Conservation (phyloP, 2,113 vertebrate species). For the Neodon shergylaensis region DNA sequence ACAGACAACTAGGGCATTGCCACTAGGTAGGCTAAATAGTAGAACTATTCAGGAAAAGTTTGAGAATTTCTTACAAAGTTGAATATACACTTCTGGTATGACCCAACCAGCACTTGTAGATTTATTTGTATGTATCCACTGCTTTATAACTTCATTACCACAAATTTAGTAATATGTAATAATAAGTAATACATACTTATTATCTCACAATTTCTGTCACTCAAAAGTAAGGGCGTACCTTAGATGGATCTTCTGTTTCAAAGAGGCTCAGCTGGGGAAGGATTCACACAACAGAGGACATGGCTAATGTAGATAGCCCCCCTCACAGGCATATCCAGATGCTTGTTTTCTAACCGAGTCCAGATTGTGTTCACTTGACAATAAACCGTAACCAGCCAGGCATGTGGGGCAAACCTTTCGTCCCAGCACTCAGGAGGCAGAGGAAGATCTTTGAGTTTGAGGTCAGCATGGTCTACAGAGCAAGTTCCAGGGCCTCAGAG, state of each 20-base stretch:
- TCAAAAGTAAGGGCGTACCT: too few relatives aligned
- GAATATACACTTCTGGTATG: neutral
- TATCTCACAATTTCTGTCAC: neutral
- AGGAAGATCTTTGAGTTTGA: neutral
- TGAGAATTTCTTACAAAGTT: conserved; percentile 26
- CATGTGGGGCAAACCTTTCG: neutral
- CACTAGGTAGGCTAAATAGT: neutral
- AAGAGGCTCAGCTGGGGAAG: neutral
- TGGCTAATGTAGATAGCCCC: too few relatives aligned
- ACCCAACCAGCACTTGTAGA: neutral
- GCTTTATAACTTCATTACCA: neutral
- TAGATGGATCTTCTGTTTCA: neutral
- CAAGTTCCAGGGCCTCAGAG: neutral
- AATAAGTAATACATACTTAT: neutral
- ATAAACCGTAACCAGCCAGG: neutral
- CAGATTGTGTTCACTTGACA: neutral
- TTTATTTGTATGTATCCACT: neutral
- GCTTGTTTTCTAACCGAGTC: neutral
- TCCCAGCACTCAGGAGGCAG: neutral
- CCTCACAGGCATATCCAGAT: neutral
- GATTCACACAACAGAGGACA: neutral
- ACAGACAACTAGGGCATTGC: neutral
- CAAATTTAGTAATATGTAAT: too few relatives aligned
- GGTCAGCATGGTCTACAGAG: neutral
- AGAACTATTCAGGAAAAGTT: neutral